phyloP scores from a whole-genome alignment of 2,113 vertebrate species.

The Noctilio leporinus region DNA sequence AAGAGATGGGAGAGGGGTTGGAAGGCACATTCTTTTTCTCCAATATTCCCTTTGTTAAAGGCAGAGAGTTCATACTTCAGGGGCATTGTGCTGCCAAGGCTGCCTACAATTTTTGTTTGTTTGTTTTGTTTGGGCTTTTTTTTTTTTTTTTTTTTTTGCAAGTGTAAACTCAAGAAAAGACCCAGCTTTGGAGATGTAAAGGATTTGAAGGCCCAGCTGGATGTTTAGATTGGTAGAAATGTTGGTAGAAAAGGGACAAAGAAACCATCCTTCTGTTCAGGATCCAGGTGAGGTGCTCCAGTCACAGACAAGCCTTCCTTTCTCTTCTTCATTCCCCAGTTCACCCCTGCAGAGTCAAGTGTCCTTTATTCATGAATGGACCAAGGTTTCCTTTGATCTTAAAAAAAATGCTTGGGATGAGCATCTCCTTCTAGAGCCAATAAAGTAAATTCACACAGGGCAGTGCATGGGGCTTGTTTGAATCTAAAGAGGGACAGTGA shows the following conservation, averaged over 20 bases:
- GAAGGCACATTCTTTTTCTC: background rate
- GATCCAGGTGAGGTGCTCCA: fast-evolving
- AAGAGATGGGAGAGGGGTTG: background rate
- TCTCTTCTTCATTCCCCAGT: background rate
- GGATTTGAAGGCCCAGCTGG: background rate
- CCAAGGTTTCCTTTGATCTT: background rate
- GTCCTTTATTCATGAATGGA: background rate
- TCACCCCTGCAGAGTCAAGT: background rate
- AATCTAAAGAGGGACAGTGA: background rate
- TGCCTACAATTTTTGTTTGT: background rate
- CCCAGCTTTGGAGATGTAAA: background rate
- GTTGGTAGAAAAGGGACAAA: background rate
- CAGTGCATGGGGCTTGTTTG: background rate
- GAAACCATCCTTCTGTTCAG: background rate
- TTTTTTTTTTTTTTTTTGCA: constrained; percentile 44
- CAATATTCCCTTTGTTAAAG: fast-evolving
- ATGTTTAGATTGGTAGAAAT: background rate
- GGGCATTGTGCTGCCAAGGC: background rate
- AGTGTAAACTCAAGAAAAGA: background rate
- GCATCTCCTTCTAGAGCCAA: background rate
- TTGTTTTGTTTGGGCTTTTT: constrained; percentile 12
- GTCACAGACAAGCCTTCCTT: background rate
- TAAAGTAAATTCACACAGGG: background rate
- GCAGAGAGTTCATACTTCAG: background rate
- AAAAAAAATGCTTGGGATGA: background rate